These are phyloP conservation scores for Silvanus unidentatus DNA, from an alignment of 2,888 invertebrate genomes.

Conservation along the genomic window DNA sequence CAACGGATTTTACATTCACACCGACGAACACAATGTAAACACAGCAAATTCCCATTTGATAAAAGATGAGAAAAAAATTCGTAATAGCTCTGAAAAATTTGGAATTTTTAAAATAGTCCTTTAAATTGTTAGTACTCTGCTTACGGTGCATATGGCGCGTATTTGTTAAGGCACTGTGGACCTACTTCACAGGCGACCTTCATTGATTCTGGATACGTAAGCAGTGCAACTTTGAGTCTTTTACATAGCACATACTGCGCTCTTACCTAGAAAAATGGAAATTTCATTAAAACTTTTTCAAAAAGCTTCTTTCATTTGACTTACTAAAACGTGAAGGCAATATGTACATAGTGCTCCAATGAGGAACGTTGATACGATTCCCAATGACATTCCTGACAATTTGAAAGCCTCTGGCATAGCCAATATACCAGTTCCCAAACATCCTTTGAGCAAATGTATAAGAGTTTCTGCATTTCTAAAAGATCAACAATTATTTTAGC, in stretches of 20 bases:
- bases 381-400: conserved; percentile 75
- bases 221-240: conserved; percentile 61
- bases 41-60: conserved; percentile 85
- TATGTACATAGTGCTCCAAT: conserved; percentile 79
- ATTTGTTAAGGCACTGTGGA: conserved; percentile 57
- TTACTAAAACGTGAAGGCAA: conserved; percentile 80
- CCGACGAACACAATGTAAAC: conserved; percentile 61
- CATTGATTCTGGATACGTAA: conserved; percentile 83
- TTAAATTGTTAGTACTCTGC: conserved; percentile 23
- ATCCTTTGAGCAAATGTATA: conserved; percentile 83
- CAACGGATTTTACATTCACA: conserved; percentile 39
- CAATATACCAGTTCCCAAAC: conserved; percentile 87
- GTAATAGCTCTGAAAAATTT: conserved; percentile 50
- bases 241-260: conserved; percentile 60
- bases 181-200: conserved; percentile 70
- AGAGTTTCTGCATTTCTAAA: conserved; percentile 72
- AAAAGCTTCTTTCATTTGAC: conserved; percentile 21
- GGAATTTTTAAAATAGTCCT: not conserved
- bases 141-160: conserved; percentile 50
- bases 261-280: conserved; percentile 41
- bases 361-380: conserved; percentile 67
- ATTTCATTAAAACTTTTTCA: not conserved
- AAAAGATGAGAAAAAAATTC: conserved; percentile 67
- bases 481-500: not conserved
- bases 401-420: conserved; percentile 92